Evolutionary conservation across 2,797 vertebrate species (phyloP).

Genomic region (Microctenopoma lineatum): DNA sequence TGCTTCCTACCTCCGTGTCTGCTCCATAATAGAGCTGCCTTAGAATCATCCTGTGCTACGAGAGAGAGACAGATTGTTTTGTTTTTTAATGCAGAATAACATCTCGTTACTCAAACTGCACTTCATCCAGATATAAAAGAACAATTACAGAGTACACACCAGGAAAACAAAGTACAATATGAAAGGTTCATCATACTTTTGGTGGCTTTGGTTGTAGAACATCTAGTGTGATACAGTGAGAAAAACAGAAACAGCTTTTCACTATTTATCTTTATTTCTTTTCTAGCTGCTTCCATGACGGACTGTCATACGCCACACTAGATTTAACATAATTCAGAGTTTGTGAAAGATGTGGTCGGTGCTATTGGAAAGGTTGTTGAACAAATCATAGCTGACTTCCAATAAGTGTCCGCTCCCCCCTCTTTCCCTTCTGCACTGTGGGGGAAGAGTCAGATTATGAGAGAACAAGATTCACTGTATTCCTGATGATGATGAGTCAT

Average conservation of each 20-base stretch:
- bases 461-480: slow-evolving; percentile 23
- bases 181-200: not conserved
- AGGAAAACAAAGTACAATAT: not conserved
- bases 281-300: not conserved
- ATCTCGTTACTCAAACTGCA: not conserved
- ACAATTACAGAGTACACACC: not conserved
- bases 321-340: not conserved
- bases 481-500: slow-evolving; percentile 64
- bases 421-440: not conserved
- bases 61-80: slow-evolving; percentile 4
- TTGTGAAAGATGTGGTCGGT: slow-evolving; percentile 1
- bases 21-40: slow-evolving; percentile 40
- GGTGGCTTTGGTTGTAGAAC: too few species aligned
- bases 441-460: slow-evolving; percentile 15
- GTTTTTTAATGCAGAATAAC: slow-evolving; percentile 6
- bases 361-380: not conserved
- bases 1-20: slow-evolving; percentile 32
- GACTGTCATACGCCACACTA: not conserved
- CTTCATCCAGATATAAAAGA: not conserved
- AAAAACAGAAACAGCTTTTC: too few species aligned
- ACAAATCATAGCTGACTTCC: slow-evolving; percentile 10
- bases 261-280: too few species aligned
- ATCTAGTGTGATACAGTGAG: too few species aligned
- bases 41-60: slow-evolving; percentile 14
- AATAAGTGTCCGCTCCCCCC: not conserved